Evolutionary conservation across 2,113 vertebrate genomes (phyloP), one percentile per base, ranked within the genome.

Genomic region (Lates calcarifer): DNA sequence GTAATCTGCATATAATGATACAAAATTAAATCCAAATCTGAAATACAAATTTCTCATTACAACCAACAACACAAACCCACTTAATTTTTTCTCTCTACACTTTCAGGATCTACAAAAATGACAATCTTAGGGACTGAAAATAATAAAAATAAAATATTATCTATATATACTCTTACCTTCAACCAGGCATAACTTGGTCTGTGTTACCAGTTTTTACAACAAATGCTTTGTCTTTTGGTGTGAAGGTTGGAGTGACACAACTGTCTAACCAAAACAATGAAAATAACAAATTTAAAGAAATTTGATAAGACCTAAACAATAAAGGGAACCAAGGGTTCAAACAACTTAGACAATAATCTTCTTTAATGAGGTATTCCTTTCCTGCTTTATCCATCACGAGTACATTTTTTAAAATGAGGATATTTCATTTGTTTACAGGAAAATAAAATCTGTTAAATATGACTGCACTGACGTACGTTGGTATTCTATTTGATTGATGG

Each of bases 341-440:
- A 29, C 57, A 55, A 72, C 29, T 37, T 45, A 66, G 66, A 71
- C 53, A 69, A 57, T 73, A 57, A 47, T 79, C 55, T 29, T 47
- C 14, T 43, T 58, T 72, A 77, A 72, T 67, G 70, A 77, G 26
- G 11, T 58, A 17, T 68, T 70, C 26, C 24, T 51, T 45, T 7
- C 47, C 41, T 73, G 61, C 61, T 63, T 58, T 31, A 41, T 70
- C 49, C 0, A 45, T 66, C 45, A 53, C 0, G 51, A 14, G 5
- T 39, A 65, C 24, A 49, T 43, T 77, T 41, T 55, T 29, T 24
- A 65, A 35, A 58, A 26, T 12, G 18, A 58, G 20, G 31, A 61
- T 51, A n/a, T 55, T 24, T 28, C 15, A 20, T 51, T 70, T 58
- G n/a, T 43, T 78, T 53, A 69, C 43, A 68, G 5, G 26, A 17